Evolutionary conservation across 2,888 invertebrate species (phyloP), one percentile per base, ranked within the genome.

Genomic region (Rhimphoctona megacephalus): DNA sequence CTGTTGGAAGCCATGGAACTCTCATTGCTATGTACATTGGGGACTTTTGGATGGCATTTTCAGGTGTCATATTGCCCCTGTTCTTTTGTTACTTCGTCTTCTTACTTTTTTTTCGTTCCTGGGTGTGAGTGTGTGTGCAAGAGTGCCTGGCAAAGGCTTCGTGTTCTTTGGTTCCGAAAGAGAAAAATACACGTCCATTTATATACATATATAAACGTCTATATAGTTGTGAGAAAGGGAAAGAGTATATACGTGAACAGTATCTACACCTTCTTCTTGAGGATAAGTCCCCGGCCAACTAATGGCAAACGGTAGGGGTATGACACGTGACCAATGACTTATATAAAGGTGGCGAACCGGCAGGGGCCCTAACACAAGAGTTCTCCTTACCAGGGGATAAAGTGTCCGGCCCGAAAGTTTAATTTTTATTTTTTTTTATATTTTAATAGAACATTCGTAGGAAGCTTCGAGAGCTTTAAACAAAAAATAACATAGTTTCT

Each of bases 321-420:
- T 81, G 90, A 90, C 94, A 94, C 94, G 94, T 94, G 94, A 94
- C 93, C 94, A 92, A 92, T 93, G 91, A 92, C 92, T 94, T 94
- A 94, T 94, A 94, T 94, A 94, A 94, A 94, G 93, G 92, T 93
- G 91, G 90, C 86, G 91, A 90, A 91, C 94, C 91, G 92, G 92
- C 93, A 91, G 92, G 92, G 92, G 91, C 91, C 92, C 92, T 91
- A 93, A 94, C 90, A 92, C 93, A 92, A 86, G 93, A 94, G 91
- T 92, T 91, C 90, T 93, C 91, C 92, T 91, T 91, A 89, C 90
- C 89, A 89, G 90, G 90, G 90, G 90, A 90, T 89, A 89, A 86
- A 89, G 90, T 90, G 90, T 83, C 89, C 90, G 90, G 91, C 89
- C 87, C 82, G 81, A 81, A 78, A 87, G 83, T 87, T 88, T 85